Evolutionary conservation across 64 coral and sea anemone species (phyloP), one percentile per base, ranked within the genome.

Genomic region (Dendronephthya gigantea): DNA sequence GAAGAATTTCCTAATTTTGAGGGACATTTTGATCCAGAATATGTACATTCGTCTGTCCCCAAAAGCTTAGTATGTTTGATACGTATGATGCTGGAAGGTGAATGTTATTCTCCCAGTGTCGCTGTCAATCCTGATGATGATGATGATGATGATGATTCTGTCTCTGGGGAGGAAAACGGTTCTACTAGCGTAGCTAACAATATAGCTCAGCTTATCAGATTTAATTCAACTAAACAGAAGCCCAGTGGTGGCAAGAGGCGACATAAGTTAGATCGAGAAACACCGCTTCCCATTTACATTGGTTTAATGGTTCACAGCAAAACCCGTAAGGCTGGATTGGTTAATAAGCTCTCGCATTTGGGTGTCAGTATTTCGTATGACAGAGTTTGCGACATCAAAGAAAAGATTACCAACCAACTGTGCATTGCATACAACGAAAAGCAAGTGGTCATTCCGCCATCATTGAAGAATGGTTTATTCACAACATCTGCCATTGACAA

Each of bases 361-460:
- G 66, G 66, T n/a, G 23, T 70, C 8, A 70, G 66, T 70, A n/a
- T 70, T n/a, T 70, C 66, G 66, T 70, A 70, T 70, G 66, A 70
- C 23, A 9, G 66, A n/a, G 66, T 70, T 8, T 70, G 66, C 7
- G 66, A 70, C 23, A 8, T 70, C 66, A 70, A 70, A 8, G 7
- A 8, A 70, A 76, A 1, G 66, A 8, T 70, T 7, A n/a, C 8
- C 23, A 8, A 70, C 23, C 7, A 70, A 70, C 8, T 70, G 7
- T 70, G 66, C 66, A 8, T 11, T 8, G 7, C 6, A 8, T 70
- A 70, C 27, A n/a, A 70, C 8, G 23, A 11, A 11, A 5, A 70
- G 66, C 9, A 70, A n/a, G 66, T n/a, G 7, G 66, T 70, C 66
- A 12, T 9, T 70, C 66, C 66, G 6, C 66, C 66, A 7, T 7